Conservation (phyloP, 2,888 invertebrate genomes). For the Thecophora atra region DNA sequence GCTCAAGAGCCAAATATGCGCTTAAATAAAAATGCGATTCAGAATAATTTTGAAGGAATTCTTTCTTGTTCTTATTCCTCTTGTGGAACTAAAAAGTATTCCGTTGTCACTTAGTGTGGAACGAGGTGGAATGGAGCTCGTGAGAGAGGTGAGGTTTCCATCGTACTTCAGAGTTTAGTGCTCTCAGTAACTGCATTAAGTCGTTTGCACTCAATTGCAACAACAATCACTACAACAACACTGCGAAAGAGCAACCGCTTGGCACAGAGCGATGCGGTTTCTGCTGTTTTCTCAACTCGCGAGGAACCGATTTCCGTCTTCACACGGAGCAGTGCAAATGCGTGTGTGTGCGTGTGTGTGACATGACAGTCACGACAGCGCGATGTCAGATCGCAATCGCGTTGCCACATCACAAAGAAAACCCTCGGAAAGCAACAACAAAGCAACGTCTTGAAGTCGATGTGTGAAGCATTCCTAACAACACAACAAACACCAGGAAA, state of each 20-base stretch:
- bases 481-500: conserved; percentile 52
- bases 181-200: conserved; percentile 27
- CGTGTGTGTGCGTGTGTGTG: conserved; percentile 22
- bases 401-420: conserved; percentile 23
- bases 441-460: conserved; percentile 43
- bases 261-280: conserved; percentile 34
- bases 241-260: conserved; percentile 31
- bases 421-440: conserved; percentile 32
- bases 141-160: too few relatives aligned
- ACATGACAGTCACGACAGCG: conserved; percentile 43
- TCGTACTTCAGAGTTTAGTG: background rate
- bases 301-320: conserved; percentile 55
- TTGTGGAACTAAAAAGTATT: too few relatives aligned
- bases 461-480: conserved; percentile 11
- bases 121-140: too few relatives aligned
- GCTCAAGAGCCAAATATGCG: too few relatives aligned
- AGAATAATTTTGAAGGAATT: too few relatives aligned
- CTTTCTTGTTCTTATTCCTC: too few relatives aligned
- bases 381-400: conserved; percentile 43
- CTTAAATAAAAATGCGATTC: too few relatives aligned
- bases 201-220: conserved; percentile 38
- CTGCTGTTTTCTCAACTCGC: conserved; percentile 18
- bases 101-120: too few relatives aligned
- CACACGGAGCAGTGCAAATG: conserved; percentile 41
- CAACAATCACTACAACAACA: background rate